Percentiles rank a stretch among this genome's conserved stretches.
These are phyloP conservation scores for Scomber scombrus DNA, from an alignment of 2,113 vertebrate genomes.

Conservation along the genomic window DNA sequence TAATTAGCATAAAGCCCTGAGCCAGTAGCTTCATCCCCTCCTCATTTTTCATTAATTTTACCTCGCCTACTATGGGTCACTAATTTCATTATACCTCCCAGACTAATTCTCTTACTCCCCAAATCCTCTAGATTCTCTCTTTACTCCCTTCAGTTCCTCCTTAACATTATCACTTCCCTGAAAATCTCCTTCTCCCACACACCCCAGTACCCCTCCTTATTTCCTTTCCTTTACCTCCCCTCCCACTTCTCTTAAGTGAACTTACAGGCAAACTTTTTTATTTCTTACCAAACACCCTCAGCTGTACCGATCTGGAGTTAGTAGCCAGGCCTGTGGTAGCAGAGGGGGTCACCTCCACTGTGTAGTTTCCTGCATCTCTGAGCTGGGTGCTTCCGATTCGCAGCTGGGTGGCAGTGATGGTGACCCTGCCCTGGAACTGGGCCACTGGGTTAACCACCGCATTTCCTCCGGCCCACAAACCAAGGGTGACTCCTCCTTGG, in stretches of 20 bases:
- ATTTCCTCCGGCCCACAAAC: constrained; percentile 35
- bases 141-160: constrained; percentile 41
- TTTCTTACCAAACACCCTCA: constrained; percentile 83
- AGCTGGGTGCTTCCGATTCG: constrained; percentile 69
- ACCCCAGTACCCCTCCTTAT: neutral
- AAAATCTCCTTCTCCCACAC: constrained; percentile 34
- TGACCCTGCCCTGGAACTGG: constrained; percentile 79
- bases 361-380: constrained; percentile 78
- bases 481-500: constrained; percentile 55
- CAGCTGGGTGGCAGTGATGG: constrained; percentile 78
- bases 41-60: constrained; percentile 70
- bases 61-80: constrained; percentile 71
- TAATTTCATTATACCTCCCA: constrained; percentile 79
- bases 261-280: constrained; percentile 6
- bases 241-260: neutral
- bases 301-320: constrained; percentile 68
- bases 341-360: constrained; percentile 68
- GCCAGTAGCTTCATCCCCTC: constrained; percentile 52
- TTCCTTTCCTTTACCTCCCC: neutral
- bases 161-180: constrained; percentile 43
- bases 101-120: constrained; percentile 65
- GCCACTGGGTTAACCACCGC: neutral
- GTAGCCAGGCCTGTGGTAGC: constrained; percentile 49
- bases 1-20: constrained; percentile 71
- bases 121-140: constrained; percentile 53